phyloP scores from a whole-genome alignment of 2,888 invertebrate species.

The Xylophagus ater region DNA sequence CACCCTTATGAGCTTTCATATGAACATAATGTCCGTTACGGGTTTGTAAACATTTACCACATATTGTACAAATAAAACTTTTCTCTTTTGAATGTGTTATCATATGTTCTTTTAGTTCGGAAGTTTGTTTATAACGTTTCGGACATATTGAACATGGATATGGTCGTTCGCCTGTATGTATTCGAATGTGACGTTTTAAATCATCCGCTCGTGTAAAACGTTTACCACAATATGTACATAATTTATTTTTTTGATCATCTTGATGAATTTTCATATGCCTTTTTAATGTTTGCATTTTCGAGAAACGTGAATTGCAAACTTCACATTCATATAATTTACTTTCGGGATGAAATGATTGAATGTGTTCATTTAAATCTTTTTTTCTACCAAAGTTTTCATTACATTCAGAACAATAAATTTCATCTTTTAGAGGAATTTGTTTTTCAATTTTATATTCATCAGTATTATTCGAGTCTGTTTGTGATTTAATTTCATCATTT shows the following conservation, averaged over 20 bases:
- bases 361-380: constrained; percentile 7
- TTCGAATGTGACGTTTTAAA: constrained; percentile 24
- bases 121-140: constrained; percentile 24
- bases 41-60: constrained; percentile 21
- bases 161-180: constrained; percentile 25
- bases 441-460: too few species aligned
- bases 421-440: not conserved
- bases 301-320: constrained; percentile 5
- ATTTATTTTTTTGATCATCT: constrained; percentile 20
- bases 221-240: constrained; percentile 22
- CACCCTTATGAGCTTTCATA: constrained; percentile 21
- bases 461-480: too few species aligned
- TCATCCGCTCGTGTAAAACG: constrained; percentile 23
- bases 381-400: constrained; percentile 2
- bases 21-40: constrained; percentile 23
- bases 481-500: constrained; percentile 1
- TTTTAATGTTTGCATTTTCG: constrained; percentile 11
- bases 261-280: constrained; percentile 24
- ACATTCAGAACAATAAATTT: constrained; percentile 5
- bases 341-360: not conserved
- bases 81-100: constrained; percentile 19
- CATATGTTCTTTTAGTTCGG: constrained; percentile 21
- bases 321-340: not conserved
- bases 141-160: constrained; percentile 24
- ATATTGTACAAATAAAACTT: constrained; percentile 20